phyloP scores from a whole-genome alignment of 2,113 vertebrate species.

The Vidua chalybeata region DNA sequence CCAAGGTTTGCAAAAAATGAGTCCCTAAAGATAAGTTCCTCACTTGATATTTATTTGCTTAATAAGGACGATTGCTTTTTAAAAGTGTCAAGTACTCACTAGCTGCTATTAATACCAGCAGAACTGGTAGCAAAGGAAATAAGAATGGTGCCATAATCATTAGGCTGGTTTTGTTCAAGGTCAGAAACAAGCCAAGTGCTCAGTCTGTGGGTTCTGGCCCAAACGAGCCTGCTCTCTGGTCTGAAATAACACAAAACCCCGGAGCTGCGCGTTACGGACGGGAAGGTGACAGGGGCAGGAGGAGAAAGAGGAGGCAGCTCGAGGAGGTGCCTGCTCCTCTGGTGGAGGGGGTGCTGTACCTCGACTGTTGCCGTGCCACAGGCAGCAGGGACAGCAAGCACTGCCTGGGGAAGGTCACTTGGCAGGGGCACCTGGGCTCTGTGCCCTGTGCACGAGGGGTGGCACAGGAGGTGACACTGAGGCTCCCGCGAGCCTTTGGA shows the following conservation, averaged over 20 bases:
- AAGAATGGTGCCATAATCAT: neutral
- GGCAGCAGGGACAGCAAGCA: neutral
- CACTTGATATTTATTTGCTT: neutral
- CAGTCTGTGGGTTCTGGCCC: neutral
- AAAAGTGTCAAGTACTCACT: neutral
- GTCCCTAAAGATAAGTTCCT: neutral
- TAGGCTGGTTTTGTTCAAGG: neutral
- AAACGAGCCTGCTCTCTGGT: neutral
- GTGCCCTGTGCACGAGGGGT: neutral
- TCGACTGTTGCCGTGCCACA: neutral
- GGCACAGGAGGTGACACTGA: neutral
- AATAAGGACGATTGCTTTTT: neutral
- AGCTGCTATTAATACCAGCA: neutral
- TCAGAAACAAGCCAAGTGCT: neutral
- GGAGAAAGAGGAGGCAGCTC: neutral
- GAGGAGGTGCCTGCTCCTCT: neutral
- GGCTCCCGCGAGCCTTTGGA: neutral
- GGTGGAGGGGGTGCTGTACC: neutral
- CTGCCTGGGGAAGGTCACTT: neutral
- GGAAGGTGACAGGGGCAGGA: neutral
- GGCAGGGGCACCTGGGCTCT: neutral
- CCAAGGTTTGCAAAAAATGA: neutral
- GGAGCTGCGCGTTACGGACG: neutral
- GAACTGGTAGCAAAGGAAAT: neutral
- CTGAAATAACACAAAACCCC: rapidly evolving